phyloP scores from a whole-genome alignment of 2,113 vertebrate genomes.

The Scytalopus superciliaris region DNA sequence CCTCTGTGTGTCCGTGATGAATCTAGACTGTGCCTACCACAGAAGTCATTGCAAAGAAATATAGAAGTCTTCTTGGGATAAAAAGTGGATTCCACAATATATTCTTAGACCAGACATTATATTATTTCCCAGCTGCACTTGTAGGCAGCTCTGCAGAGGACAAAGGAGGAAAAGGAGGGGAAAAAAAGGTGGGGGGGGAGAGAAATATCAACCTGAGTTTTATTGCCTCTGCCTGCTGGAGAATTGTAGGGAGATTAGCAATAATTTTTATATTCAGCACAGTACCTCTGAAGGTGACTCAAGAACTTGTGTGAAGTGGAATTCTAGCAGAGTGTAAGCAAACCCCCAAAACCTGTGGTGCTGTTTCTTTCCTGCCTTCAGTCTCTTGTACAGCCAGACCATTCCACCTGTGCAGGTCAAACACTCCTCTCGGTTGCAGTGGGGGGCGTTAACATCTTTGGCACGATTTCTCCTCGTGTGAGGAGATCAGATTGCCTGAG shows the following conservation, averaged over 20 bases:
- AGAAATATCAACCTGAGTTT: slow-evolving; percentile 30
- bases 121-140: slow-evolving; percentile 35
- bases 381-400: not conserved
- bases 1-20: not conserved
- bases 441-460: not conserved
- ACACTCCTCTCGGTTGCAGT: fast-evolving
- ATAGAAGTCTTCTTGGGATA: not conserved
- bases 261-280: slow-evolving; percentile 50
- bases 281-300: slow-evolving; percentile 52
- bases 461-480: not conserved
- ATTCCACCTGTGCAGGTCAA: not conserved
- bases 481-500: not conserved
- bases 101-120: not conserved
- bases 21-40: not conserved
- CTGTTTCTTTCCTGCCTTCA: not conserved
- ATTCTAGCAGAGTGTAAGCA: not conserved
- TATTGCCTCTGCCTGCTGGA: slow-evolving; percentile 55
- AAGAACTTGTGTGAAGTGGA: not conserved
- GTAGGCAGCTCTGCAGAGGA: slow-evolving; percentile 22
- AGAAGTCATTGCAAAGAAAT: slow-evolving; percentile 8
- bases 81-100: slow-evolving; percentile 33
- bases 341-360: not conserved
- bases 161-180: not conserved
- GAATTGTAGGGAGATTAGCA: slow-evolving; percentile 51
- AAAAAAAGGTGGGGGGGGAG: not conserved